Evolutionary conservation across 2,888 invertebrate species (phyloP), one percentile per base, ranked within the genome.

Genomic region (Ormyrus rosae): DNA sequence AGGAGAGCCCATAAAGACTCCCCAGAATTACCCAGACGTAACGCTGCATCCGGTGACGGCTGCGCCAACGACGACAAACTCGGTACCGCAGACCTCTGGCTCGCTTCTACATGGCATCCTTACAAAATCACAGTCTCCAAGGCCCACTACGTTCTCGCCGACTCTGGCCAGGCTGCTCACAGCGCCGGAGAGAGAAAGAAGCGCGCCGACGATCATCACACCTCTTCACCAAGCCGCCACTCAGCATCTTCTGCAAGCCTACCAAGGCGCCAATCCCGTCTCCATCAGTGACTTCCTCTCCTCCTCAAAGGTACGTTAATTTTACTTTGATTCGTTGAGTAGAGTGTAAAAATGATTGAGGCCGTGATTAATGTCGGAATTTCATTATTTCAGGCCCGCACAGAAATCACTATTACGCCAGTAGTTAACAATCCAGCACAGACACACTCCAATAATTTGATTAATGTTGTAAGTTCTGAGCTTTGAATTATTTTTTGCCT

Each of bases 161-260:
- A 96, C 96, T 86, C 93, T 96, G 91, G 96, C 96, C 84, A 93
- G 95, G 91, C 93, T 96, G 85, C 92, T 96, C 86, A 96, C 96
- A 84, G 95, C 96, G 81, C 92, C 92, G 7, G 92, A 92, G 83
- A 87, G 91, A 83, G 90, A 90, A 58, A 86, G 90, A 85, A 89
- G 83, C 72, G 85, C 87, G 55, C 85, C 90, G 0, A 84, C 87
- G n/a, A 83, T 87, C 4, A 85, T 87, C 50, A 84, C 88, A 0
- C 83, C 87, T 55, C 84, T 88, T 51, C 85, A 87, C 55, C 87
- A 88, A 51, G 85, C 84, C 64, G 84, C 88, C 61, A 86, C 87
- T 11, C 90, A 90, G 77, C 89, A 90, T 83, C 85, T 90, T 73
- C 83, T 89, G 71, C 90, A 90, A 75, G 84, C 88, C 67, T 90